These are phyloP conservation scores for Kuschelorhynchus macadamiae DNA, from an alignment of 2,888 invertebrate genomes.

Conservation along the genomic window DNA sequence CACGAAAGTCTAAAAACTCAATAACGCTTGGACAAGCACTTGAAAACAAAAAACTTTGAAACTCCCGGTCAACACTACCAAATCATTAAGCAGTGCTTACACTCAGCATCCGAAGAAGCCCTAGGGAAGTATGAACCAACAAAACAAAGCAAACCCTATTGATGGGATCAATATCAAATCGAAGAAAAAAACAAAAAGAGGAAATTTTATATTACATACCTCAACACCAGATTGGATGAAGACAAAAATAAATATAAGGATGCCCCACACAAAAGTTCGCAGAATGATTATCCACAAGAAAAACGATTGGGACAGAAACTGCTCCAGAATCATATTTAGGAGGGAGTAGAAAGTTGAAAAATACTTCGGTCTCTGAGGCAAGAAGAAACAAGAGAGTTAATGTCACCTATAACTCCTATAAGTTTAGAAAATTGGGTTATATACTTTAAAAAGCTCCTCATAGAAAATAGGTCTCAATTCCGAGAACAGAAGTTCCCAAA, in stretches of 20 bases:
- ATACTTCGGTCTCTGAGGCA: conserved; percentile 6
- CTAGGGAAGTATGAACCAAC: too few species aligned
- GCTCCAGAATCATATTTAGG: conserved; percentile 14
- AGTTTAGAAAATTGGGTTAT: conserved; percentile 9
- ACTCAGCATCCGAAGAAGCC: too few species aligned
- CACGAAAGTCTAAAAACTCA: neutral
- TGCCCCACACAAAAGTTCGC: neutral
- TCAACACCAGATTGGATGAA: neutral
- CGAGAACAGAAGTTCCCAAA: too few species aligned
- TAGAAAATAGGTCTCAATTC: neutral
- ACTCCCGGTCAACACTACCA: too few species aligned
- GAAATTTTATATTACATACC: neutral
- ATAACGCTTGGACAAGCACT: too few species aligned
- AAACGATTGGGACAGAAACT: conserved; percentile 19
- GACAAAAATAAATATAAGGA: neutral
- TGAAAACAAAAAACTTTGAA: too few species aligned
- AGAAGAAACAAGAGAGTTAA: conserved; percentile 9
- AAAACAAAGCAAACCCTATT: too few species aligned
- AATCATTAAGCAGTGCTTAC: too few species aligned
- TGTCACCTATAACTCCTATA: conserved; percentile 19
- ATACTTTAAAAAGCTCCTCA: conserved; percentile 7
- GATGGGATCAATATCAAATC: too few species aligned
- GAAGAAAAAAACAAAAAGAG: too few species aligned
- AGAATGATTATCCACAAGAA: conserved; percentile 12
- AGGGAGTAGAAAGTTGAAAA: conserved; percentile 18